phyloP scores from a whole-genome alignment of 2,113 vertebrate genomes.

The Triplophysa tibetana region DNA sequence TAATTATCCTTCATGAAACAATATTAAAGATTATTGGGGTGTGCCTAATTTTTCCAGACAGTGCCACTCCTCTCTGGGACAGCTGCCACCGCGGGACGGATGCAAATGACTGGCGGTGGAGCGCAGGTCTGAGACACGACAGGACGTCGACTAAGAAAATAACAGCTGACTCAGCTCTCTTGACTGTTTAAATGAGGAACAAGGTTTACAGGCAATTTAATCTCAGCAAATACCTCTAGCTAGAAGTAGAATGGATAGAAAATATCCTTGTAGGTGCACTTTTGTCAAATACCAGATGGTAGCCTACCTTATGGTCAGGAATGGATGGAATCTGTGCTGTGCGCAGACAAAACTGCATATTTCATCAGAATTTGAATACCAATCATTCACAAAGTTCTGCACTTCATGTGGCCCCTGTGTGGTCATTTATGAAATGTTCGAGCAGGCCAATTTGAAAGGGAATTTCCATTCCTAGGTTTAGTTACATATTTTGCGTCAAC shows the following conservation, averaged over 20 bases:
- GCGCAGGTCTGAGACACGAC: conserved; percentile 4
- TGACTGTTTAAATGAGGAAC: background rate
- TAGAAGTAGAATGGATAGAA: background rate
- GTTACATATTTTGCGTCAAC: too few relatives aligned
- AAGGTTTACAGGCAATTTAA: conserved; percentile 6
- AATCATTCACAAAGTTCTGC: too few relatives aligned
- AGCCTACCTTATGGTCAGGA: too few relatives aligned
- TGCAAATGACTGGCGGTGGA: conserved; percentile 24
- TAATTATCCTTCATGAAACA: conserved; percentile 61
- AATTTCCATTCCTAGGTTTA: too few relatives aligned
- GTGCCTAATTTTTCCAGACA: conserved; percentile 52
- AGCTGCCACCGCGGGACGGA: background rate
- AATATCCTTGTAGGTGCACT: background rate
- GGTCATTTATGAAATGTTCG: too few relatives aligned
- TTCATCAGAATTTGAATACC: too few relatives aligned
- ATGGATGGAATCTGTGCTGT: too few relatives aligned
- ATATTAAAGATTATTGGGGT: conserved; percentile 61
- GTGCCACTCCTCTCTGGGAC: conserved; percentile 9
- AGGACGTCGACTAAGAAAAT: conserved; percentile 6
- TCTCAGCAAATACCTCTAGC: background rate
- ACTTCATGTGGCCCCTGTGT: too few relatives aligned
- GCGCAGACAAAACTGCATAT: too few relatives aligned
- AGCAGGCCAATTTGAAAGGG: too few relatives aligned
- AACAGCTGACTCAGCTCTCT: conserved; percentile 17
- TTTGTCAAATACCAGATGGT: too few relatives aligned